phyloP scores from a whole-genome alignment of 2,113 vertebrate genomes.

The Merops nubicus region DNA sequence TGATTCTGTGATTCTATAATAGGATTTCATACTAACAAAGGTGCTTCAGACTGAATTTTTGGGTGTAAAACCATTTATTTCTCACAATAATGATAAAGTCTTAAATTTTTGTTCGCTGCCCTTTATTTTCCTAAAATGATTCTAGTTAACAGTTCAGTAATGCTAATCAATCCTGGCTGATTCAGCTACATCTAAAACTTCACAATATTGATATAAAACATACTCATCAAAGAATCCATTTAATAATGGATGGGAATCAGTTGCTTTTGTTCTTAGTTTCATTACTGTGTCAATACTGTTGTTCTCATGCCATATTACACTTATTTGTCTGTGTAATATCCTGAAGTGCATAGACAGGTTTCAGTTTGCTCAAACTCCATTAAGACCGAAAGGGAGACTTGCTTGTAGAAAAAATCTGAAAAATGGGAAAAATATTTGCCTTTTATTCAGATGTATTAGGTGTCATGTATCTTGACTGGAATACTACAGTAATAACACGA shows the following conservation, averaged over 20 bases:
- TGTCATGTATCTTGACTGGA: background rate
- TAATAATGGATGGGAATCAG: background rate
- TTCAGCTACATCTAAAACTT: background rate
- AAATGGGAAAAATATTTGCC: background rate
- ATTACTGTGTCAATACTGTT: background rate
- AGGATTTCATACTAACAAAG: background rate
- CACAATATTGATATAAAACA: background rate
- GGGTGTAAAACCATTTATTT: background rate
- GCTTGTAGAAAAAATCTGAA: background rate
- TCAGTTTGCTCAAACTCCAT: background rate
- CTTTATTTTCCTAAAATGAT: background rate
- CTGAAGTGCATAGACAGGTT: background rate
- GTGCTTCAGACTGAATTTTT: background rate
- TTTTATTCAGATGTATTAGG: background rate
- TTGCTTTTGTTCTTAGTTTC: background rate
- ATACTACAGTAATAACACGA: background rate
- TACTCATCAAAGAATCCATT: background rate
- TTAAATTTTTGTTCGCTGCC: background rate
- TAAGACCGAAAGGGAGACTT: background rate
- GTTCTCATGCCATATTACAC: background rate
- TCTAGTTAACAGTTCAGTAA: background rate
- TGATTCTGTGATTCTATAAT: background rate
- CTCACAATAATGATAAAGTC: background rate
- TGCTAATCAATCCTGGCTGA: background rate
- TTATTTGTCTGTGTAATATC: background rate